Conservation (phyloP, 2,797 vertebrate genomes). For the Staurois parvus region DNA sequence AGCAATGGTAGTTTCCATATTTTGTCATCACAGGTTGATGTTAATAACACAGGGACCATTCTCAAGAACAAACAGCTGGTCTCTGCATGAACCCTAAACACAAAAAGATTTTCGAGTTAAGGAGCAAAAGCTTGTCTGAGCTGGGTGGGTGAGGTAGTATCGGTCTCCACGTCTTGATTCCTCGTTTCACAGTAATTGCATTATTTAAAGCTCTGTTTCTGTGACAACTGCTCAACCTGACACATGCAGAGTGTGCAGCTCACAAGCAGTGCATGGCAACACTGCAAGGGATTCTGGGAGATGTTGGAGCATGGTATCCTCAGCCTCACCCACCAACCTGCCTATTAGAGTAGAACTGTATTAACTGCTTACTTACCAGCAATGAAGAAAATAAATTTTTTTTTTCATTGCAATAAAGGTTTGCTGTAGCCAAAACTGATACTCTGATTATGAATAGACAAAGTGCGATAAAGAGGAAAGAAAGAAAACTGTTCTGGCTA, state of each 20-base stretch:
- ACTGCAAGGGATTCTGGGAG: conserved; percentile 51
- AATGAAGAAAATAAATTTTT: neutral
- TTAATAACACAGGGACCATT: neutral
- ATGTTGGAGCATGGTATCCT: conserved; percentile 12
- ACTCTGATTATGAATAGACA: too few relatives aligned
- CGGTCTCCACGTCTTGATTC: conserved; percentile 15
- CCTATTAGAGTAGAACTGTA: neutral
- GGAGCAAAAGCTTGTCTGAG: conserved; percentile 16
- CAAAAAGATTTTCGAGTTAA: conserved; percentile 3
- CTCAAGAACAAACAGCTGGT: neutral
- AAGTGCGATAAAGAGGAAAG: too few relatives aligned
- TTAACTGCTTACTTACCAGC: conserved; percentile 29
- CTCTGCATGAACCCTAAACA: conserved; percentile 5
- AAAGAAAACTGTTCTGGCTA: too few relatives aligned
- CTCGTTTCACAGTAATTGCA: conserved; percentile 51
- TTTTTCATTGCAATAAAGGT: neutral
- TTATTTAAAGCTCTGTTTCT: conserved; percentile 60
- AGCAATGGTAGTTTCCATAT: too few relatives aligned
- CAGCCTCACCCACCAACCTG: conserved; percentile 22
- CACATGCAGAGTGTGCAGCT: conserved; percentile 46
- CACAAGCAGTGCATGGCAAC: conserved; percentile 53
- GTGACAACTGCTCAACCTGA: conserved; percentile 61
- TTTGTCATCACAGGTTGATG: neutral
- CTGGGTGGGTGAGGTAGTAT: conserved; percentile 20
- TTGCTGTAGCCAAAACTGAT: too few relatives aligned